These are phyloP conservation scores for Mesoclemmys tuberculata DNA, from an alignment of 2,113 vertebrate genomes.

Conservation along the genomic window DNA sequence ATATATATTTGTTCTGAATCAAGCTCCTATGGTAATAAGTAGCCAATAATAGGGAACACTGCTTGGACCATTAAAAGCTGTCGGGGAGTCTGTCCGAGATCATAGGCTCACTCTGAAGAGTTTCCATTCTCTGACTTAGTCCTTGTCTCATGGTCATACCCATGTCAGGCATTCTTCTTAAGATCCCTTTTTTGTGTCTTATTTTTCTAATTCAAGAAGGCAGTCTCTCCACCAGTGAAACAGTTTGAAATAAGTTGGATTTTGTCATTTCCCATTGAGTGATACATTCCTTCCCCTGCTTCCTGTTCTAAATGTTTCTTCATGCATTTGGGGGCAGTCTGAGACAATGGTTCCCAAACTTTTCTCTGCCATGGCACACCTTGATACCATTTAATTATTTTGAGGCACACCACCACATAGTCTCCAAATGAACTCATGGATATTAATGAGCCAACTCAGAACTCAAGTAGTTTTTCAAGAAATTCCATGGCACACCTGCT, in stretches of 20 bases:
- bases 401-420: too few species aligned
- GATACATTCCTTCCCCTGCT: neutral
- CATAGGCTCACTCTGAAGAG: neutral
- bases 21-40: neutral
- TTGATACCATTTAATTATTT: too few species aligned
- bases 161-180: neutral
- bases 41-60: neutral
- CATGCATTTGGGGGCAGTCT: neutral
- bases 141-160: neutral
- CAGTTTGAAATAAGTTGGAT: neutral
- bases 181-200: neutral
- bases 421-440: too few species aligned
- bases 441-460: too few species aligned
- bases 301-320: neutral
- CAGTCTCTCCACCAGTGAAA: neutral
- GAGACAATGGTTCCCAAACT: too few species aligned
- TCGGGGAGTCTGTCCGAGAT: neutral
- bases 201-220: neutral
- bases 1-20: neutral
- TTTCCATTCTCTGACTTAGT: neutral
- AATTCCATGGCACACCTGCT: too few species aligned
- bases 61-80: neutral
- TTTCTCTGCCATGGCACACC: too few species aligned
- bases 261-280: neutral
- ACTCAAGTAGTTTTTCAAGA: too few species aligned